Conservation (phyloP, 2,113 vertebrate genomes). For the Chaetorhynchus papuensis region DNA sequence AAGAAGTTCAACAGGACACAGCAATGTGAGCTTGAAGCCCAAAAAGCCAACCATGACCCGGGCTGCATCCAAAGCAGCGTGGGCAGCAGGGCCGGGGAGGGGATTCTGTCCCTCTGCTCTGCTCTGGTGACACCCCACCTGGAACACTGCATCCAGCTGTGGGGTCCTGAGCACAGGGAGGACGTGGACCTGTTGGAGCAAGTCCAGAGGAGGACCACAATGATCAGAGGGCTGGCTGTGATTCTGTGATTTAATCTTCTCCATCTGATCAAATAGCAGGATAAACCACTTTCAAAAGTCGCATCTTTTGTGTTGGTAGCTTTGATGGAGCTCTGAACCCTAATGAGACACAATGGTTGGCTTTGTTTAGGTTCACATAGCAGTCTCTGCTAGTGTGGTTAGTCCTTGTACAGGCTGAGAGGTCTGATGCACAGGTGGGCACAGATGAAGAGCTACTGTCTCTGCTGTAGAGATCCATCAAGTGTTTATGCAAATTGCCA, state of each 20-base stretch:
- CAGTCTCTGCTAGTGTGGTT: background rate
- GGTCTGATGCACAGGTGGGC: background rate
- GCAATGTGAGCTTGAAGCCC: background rate
- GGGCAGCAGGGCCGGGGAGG: background rate
- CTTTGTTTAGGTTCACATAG: background rate
- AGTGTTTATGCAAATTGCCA: background rate
- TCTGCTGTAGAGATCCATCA: background rate
- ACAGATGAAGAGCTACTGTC: background rate
- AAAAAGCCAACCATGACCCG: background rate
- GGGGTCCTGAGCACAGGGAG: background rate
- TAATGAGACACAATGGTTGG: background rate
- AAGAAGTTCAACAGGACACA: accelerated
- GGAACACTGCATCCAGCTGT: background rate
- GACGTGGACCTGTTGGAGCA: background rate
- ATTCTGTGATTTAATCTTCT: background rate
- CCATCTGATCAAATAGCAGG: background rate
- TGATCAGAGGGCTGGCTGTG: background rate
- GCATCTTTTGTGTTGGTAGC: background rate
- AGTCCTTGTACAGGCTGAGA: background rate
- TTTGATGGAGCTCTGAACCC: background rate
- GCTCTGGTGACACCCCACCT: background rate
- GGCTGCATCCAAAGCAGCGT: background rate
- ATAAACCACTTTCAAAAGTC: background rate
- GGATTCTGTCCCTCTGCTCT: background rate
- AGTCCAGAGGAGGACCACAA: accelerated